These are phyloP conservation scores for Leptinotarsa undecemlineata DNA, from an alignment of 1,140 invertebrate genomes.

Conservation along the genomic window DNA sequence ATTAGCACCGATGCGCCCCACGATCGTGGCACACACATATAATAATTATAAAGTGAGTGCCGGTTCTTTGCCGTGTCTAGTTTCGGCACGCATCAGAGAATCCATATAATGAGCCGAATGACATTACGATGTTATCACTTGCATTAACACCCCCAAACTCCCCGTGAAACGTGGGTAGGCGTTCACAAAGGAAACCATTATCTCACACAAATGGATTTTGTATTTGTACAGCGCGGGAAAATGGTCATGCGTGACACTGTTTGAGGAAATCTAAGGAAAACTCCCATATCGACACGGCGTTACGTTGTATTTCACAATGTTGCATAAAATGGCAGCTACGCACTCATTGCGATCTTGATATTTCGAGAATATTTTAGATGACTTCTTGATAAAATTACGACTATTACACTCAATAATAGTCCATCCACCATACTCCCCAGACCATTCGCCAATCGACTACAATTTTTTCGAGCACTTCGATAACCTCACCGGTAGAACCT, in stretches of 20 bases:
- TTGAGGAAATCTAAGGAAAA: background rate
- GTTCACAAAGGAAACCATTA: constrained; percentile 7
- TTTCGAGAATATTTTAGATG: too few relatives aligned
- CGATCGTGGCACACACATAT: background rate
- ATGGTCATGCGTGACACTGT: background rate
- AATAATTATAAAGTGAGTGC: constrained; percentile 4
- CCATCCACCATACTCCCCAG: too few relatives aligned
- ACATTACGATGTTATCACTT: constrained; percentile 6
- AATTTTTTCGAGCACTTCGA: too few relatives aligned
- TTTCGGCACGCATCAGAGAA: constrained; percentile 2
- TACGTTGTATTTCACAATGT: too few relatives aligned
- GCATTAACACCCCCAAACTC: background rate
- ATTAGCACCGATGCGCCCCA: background rate
- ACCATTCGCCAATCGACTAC: too few relatives aligned
- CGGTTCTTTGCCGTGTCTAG: background rate
- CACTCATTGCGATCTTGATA: too few relatives aligned
- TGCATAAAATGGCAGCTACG: too few relatives aligned
- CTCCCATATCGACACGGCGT: too few relatives aligned
- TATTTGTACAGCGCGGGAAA: background rate
- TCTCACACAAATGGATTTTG: background rate
- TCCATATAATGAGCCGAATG: constrained; percentile 5
- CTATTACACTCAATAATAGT: too few relatives aligned
- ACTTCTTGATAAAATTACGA: too few relatives aligned
- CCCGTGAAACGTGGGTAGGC: background rate
- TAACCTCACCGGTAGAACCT: too few relatives aligned